These are phyloP conservation scores for Cossypha caffra DNA, from an alignment of 2,797 vertebrate genomes.

Conservation along the genomic window DNA sequence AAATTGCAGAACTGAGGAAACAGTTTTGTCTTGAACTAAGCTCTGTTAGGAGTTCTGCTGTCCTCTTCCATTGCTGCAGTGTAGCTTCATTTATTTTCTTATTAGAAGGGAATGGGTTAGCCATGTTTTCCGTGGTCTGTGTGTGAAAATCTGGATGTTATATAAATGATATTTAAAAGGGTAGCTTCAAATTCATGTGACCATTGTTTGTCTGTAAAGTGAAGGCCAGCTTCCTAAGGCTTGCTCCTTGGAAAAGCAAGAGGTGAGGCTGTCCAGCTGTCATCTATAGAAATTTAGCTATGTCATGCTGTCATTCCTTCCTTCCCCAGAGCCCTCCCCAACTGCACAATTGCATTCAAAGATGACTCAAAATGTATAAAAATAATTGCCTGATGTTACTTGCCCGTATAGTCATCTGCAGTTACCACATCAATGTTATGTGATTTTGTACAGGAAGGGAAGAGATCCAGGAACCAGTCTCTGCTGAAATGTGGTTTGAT, in stretches of 20 bases:
- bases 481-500: constrained; percentile 68
- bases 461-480: constrained; percentile 56
- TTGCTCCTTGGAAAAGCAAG: not conserved
- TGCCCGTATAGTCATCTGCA: constrained; percentile 60
- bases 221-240: not conserved
- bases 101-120: not conserved
- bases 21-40: not conserved
- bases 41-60: not conserved
- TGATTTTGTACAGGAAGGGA: constrained; percentile 68
- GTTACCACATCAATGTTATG: constrained; percentile 64
- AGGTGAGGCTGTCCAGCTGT: constrained; percentile 6
- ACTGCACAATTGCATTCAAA: constrained; percentile 19
- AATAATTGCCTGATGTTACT: constrained; percentile 60
- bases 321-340: not conserved
- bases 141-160: not conserved
- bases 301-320: constrained; percentile 14
- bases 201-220: not conserved
- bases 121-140: not conserved
- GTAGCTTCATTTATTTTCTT: not conserved
- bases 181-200: not conserved
- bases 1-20: not conserved
- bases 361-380: constrained; percentile 58
- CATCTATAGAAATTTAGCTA: not conserved
- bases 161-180: not conserved
- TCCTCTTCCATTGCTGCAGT: not conserved